A percentile compares a stretch with the other conserved stretches of the same genome.
Evolutionary conservation across 2,113 vertebrate species (phyloP).

Genomic region (Xenus cinereus): DNA sequence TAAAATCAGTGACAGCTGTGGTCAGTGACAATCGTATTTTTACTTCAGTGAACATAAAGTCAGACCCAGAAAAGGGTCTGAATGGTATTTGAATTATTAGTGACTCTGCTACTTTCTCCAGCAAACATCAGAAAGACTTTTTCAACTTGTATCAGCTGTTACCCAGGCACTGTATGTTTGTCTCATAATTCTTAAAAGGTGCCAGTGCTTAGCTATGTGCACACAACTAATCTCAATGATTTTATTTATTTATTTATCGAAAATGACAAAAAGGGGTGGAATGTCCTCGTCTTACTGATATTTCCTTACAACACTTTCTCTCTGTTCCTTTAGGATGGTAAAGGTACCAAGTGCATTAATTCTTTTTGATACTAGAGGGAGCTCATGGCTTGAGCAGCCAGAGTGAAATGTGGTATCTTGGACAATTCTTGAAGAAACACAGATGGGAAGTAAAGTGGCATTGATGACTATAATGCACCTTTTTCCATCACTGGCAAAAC

Average conservation of each 20-base stretch:
- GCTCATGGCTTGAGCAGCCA: neutral
- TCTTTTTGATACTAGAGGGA: constrained; percentile 42
- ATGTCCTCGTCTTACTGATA: neutral
- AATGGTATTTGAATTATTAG: neutral
- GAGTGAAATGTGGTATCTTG: neutral
- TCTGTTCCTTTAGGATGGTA: neutral
- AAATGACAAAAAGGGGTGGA: neutral
- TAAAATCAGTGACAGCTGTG: neutral
- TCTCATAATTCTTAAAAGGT: neutral
- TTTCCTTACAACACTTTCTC: neutral
- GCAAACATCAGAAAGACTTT: neutral
- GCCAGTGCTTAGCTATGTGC: neutral
- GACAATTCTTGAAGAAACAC: neutral
- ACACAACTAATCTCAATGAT: neutral
- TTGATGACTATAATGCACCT: neutral
- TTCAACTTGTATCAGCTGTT: neutral
- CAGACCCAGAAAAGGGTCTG: neutral
- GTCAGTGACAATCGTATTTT: neutral
- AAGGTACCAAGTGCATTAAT: neutral
- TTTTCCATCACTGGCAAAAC: constrained; percentile 17
- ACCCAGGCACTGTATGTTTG: neutral
- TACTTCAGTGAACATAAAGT: neutral
- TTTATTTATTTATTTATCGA: neutral
- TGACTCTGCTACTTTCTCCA: neutral
- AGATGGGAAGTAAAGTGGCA: constrained; percentile 29